A percentile compares a stretch with the other conserved stretches of the same genome.
Evolutionary conservation across 1,140 invertebrate species (phyloP).

Genomic region (Camponotus floridanus): DNA sequence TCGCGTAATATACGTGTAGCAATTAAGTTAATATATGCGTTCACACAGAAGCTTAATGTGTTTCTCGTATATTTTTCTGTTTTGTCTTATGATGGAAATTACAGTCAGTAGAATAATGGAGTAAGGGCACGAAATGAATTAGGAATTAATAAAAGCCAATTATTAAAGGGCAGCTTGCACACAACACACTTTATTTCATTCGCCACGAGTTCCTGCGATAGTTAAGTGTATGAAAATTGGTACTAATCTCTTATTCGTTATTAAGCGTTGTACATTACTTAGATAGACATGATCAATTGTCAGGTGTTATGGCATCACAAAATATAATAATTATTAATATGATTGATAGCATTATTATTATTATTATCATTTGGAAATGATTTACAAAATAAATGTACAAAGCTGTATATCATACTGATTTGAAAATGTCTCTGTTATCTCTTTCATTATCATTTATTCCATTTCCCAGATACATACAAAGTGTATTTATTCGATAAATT

Average conservation of each 20-base stretch:
- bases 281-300: constrained; percentile 69
- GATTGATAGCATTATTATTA: constrained; percentile 46
- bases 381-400: constrained; percentile 74
- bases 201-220: constrained; percentile 65
- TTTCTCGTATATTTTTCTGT: constrained; percentile 23
- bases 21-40: constrained; percentile 30
- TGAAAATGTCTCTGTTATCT: constrained; percentile 14
- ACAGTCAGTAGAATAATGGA: not conserved
- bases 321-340: constrained; percentile 57
- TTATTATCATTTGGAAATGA: constrained; percentile 61
- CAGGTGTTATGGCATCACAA: constrained; percentile 68
- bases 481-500: not conserved
- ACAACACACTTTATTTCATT: constrained; percentile 30
- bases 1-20: not conserved
- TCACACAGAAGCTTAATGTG: constrained; percentile 24
- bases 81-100: not conserved
- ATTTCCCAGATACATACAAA: not conserved
- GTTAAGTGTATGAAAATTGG: constrained; percentile 47
- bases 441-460: not conserved
- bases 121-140: not conserved
- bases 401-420: constrained; percentile 50
- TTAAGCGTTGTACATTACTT: constrained; percentile 72
- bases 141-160: not conserved
- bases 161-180: constrained; percentile 37
- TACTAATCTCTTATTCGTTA: constrained; percentile 69